A percentile compares a stretch with the other conserved stretches of the same genome.
These are phyloP conservation scores for Cavia aperea DNA, from an alignment of 2,113 vertebrate genomes.

Conservation along the genomic window DNA sequence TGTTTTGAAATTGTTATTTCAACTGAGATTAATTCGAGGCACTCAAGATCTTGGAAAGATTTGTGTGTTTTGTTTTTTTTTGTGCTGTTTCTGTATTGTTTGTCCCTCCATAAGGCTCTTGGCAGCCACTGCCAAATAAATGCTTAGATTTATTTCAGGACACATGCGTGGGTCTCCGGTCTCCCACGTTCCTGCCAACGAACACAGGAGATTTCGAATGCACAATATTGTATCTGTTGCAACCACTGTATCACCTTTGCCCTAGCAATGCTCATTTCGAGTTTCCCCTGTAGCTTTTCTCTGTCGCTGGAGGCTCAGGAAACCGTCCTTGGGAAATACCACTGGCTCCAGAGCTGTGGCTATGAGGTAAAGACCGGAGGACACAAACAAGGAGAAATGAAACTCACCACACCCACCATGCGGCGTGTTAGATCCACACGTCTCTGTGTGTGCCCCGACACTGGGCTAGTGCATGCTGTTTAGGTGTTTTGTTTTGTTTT, in stretches of 20 bases:
- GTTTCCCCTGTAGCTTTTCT: not conserved
- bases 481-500: no score
- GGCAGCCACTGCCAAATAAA: not conserved
- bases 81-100: not conserved
- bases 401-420: no score
- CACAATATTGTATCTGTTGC: not conserved
- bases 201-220: not conserved
- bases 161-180: accelerated
- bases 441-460: no score
- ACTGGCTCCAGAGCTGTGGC: not conserved
- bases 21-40: not conserved
- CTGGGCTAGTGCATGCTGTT: no score
- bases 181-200: not conserved
- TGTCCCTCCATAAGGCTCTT: not conserved
- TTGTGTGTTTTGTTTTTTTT: no score
- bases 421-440: accelerated
- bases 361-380: not conserved
- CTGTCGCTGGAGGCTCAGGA: not conserved
- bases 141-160: not conserved
- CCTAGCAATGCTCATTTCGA: no score
- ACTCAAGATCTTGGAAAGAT: not conserved
- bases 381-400: not conserved
- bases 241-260: not conserved
- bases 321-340: not conserved
- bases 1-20: conserved; percentile 9